phyloP scores from a whole-genome alignment of 2,113 vertebrate species.

The Gracilinanus agilis region DNA sequence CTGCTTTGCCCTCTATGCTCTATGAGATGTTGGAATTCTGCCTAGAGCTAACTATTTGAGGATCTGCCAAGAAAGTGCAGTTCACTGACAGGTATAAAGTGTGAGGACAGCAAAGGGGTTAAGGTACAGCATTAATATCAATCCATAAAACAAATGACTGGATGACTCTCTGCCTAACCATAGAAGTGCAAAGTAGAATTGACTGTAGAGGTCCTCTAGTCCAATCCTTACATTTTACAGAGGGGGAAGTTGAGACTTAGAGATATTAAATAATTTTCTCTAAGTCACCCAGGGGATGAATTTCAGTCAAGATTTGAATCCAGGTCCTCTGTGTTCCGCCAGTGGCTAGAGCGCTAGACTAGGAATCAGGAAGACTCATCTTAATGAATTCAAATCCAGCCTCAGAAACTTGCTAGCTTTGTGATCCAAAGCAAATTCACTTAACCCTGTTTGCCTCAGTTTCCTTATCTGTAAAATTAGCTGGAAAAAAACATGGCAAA shows the following conservation, averaged over 20 bases:
- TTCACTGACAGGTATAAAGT: neutral
- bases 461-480: too few species aligned
- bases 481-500: too few species aligned
- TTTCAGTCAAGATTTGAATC: neutral
- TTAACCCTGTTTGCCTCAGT: too few species aligned
- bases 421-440: too few species aligned
- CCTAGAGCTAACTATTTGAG: neutral
- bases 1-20: neutral
- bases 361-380: too few species aligned
- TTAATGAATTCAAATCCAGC: too few species aligned
- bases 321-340: neutral
- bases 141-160: neutral
- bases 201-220: neutral
- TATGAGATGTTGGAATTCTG: neutral
- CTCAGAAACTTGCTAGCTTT: too few species aligned
- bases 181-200: neutral
- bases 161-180: neutral
- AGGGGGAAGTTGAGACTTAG: neutral
- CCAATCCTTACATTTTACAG: neutral
- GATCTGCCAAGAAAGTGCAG: neutral
- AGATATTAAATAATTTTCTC: neutral
- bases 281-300: neutral
- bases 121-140: neutral
- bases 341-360: too few species aligned
- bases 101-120: constrained; percentile 4